phyloP scores from a whole-genome alignment of 1,140 invertebrate genomes.

The Drosophila ohnishii region DNA sequence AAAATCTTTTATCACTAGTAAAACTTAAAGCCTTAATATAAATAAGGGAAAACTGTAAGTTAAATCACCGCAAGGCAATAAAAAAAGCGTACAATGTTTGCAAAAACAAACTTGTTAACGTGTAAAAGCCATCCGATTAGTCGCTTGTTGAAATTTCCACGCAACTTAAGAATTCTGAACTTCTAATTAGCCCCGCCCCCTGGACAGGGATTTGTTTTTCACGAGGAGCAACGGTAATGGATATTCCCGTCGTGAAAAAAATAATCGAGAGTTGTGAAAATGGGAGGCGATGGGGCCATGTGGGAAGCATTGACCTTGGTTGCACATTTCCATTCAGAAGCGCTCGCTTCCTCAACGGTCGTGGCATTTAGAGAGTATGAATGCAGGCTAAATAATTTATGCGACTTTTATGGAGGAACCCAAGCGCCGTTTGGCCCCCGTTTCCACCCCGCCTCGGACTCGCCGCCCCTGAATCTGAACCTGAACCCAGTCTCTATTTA shows the following conservation, averaged over 20 bases:
- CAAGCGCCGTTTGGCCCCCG: slow-evolving; percentile 6
- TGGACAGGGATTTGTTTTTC: slow-evolving; percentile 1
- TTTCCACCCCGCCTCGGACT: background rate
- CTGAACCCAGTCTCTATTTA: slow-evolving; percentile 21
- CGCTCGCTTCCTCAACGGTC: slow-evolving; percentile 18
- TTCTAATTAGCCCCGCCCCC: slow-evolving; percentile 9
- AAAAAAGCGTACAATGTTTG: background rate
- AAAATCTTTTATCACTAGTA: too few relatives aligned
- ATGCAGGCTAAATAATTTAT: slow-evolving; percentile 62
- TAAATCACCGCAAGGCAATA: background rate
- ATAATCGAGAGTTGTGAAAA: slow-evolving; percentile 2
- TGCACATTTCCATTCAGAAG: slow-evolving; percentile 60
- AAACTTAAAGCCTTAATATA: background rate
- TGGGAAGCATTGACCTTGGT: slow-evolving; percentile 66
- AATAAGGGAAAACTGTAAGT: background rate
- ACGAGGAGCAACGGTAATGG: slow-evolving; percentile 5
- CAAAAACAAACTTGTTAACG: background rate
- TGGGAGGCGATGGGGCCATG: background rate
- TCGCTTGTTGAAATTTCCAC: slow-evolving; percentile 24
- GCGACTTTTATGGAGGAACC: slow-evolving; percentile 42
- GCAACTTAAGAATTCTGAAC: slow-evolving; percentile 25
- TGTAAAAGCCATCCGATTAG: slow-evolving; percentile 5
- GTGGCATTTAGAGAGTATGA: slow-evolving; percentile 38
- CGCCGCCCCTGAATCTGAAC: slow-evolving; percentile 2
- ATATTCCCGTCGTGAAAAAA: slow-evolving; percentile 5